Evolutionary conservation across 1,140 invertebrate species (phyloP).

Genomic region (Drosophila tropicalis): DNA sequence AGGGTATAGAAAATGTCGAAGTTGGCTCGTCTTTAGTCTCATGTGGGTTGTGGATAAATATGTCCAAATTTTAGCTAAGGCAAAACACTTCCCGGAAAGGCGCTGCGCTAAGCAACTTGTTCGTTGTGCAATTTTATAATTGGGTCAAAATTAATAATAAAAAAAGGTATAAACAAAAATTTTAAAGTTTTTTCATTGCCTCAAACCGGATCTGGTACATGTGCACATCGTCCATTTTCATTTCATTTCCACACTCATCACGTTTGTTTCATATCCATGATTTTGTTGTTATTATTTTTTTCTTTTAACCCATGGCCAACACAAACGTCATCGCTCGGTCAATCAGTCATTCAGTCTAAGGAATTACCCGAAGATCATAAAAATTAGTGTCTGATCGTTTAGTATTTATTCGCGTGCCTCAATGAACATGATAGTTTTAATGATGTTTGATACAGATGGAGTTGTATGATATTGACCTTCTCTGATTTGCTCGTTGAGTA

Average conservation of each 20-base stretch:
- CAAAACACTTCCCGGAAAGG: constrained; percentile 68
- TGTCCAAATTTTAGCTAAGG: constrained; percentile 52
- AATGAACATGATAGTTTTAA: constrained; percentile 45
- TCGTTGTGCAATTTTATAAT: constrained; percentile 72
- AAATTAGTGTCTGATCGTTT: constrained; percentile 49
- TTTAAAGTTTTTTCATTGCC: constrained; percentile 47
- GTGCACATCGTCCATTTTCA: constrained; percentile 41
- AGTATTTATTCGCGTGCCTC: constrained; percentile 25
- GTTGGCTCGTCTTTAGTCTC: constrained; percentile 47
- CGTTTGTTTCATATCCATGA: constrained; percentile 28
- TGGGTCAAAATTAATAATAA: constrained; percentile 59
- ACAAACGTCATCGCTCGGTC: constrained; percentile 48
- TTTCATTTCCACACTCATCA: constrained; percentile 20
- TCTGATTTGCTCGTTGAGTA: constrained; percentile 43
- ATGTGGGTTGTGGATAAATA: constrained; percentile 46
- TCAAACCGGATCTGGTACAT: constrained; percentile 67
- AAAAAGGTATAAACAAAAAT: constrained; percentile 43
- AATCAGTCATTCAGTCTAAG: constrained; percentile 37
- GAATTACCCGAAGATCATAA: constrained; percentile 79
- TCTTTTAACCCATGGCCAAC: constrained; percentile 59
- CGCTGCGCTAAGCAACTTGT: constrained; percentile 21
- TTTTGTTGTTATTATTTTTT: constrained; percentile 30
- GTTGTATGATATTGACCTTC: constrained; percentile 71
- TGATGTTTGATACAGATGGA: constrained; percentile 61
- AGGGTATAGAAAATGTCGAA: constrained; percentile 32